Evolutionary conservation across 2,888 invertebrate genomes (phyloP).

Genomic region (Cephus pygmeus): DNA sequence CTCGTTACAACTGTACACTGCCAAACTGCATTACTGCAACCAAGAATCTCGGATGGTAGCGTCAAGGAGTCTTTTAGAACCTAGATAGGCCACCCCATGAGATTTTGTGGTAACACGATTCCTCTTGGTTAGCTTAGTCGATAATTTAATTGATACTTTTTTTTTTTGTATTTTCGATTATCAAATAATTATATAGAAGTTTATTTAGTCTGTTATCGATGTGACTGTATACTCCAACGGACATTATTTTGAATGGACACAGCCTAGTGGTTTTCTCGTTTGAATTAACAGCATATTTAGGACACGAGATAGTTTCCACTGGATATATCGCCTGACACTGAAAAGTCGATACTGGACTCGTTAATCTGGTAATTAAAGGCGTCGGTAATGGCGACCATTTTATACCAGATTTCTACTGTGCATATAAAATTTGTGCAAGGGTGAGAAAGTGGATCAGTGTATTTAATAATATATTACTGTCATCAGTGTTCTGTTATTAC

Average conservation of each 20-base stretch:
- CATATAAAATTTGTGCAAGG: not conserved
- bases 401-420: not conserved
- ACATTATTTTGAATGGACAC: not conserved
- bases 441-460: not conserved
- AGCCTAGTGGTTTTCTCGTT: not conserved
- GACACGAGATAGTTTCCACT: not conserved
- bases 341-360: not conserved
- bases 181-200: not conserved
- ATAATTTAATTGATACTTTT: not conserved
- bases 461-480: not conserved
- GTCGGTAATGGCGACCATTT: not conserved
- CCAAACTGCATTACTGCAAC: constrained; percentile 42
- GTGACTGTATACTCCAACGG: no score
- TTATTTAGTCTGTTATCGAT: not conserved
- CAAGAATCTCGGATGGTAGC: constrained; percentile 13
- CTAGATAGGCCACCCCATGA: not conserved
- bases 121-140: not conserved
- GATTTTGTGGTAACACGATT: not conserved
- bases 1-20: constrained; percentile 47
- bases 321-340: not conserved
- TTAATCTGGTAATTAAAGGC: not conserved
- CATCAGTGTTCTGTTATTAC: not conserved
- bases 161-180: not conserved
- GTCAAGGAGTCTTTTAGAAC: not conserved
- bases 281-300: not conserved